These are phyloP conservation scores for Drosophila recens DNA, from an alignment of 2,888 invertebrate genomes.

Conservation along the genomic window DNA sequence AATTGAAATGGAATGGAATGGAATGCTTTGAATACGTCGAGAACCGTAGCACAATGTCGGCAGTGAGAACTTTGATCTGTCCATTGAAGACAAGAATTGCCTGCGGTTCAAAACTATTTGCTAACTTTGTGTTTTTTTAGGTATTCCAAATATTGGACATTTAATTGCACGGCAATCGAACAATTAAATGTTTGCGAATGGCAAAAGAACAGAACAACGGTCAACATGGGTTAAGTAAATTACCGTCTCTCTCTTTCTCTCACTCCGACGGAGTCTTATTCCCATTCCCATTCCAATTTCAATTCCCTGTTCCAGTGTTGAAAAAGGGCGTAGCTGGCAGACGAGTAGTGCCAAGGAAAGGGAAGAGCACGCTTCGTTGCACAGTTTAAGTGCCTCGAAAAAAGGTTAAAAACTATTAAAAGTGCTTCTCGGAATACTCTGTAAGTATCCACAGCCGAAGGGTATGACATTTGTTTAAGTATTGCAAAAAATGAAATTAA, in stretches of 20 bases:
- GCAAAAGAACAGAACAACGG: conserved; percentile 40
- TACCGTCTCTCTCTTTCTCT: conserved; percentile 49
- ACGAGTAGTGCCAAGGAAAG: conserved; percentile 30
- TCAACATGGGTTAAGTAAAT: conserved; percentile 76
- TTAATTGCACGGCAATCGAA: conserved; percentile 75
- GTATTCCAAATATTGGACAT: conserved; percentile 76
- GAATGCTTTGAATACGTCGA: conserved; percentile 76
- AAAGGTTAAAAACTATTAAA: conserved; percentile 77
- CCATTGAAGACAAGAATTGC: conserved; percentile 18
- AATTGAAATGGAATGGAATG: conserved; percentile 63
- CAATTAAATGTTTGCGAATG: conserved; percentile 78
- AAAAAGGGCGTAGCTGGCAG: conserved; percentile 60
- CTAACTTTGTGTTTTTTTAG: conserved; percentile 32
- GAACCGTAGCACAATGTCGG: conserved; percentile 70
- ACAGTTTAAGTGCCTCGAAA: conserved; percentile 73
- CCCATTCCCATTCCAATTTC: conserved; percentile 13
- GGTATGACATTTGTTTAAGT: conserved; percentile 10
- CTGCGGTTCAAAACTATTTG: conserved; percentile 30
- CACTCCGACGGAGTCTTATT: conserved; percentile 19
- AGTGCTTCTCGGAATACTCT: conserved; percentile 59
- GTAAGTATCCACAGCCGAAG: conserved; percentile 10
- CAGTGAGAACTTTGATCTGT: conserved; percentile 66
- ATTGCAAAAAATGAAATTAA: conserved; percentile 3
- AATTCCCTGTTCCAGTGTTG: conserved; percentile 51
- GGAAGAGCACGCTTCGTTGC: conserved; percentile 71